A percentile compares a stretch with the other conserved stretches of the same genome.
Evolutionary conservation across 2,888 invertebrate species (phyloP).

Genomic region (Linyphia triangularis): DNA sequence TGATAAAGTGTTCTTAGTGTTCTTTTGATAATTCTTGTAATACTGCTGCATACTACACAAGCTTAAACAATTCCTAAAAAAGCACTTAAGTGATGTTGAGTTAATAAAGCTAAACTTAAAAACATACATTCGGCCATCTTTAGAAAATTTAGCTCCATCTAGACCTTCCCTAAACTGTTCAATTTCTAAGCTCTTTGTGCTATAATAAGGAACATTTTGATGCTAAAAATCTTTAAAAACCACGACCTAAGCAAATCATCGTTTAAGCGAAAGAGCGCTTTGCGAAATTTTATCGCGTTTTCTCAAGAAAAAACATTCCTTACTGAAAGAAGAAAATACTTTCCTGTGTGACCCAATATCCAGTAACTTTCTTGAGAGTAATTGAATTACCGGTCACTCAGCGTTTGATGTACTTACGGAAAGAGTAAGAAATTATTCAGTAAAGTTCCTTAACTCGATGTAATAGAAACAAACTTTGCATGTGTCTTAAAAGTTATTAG

Average conservation of each 20-base stretch:
- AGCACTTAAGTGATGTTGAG: too few species aligned
- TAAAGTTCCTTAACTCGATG: slow-evolving; percentile 7
- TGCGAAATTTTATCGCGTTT: not conserved
- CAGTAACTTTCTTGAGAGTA: slow-evolving; percentile 1
- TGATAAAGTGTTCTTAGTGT: too few species aligned
- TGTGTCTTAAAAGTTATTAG: not conserved
- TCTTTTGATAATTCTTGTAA: too few species aligned
- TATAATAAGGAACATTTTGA: not conserved
- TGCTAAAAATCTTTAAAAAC: not conserved
- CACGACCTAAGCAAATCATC: not conserved
- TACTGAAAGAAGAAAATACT: not conserved
- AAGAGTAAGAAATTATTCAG: slow-evolving; percentile 3
- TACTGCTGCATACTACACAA: too few species aligned
- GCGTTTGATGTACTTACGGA: slow-evolving; percentile 2
- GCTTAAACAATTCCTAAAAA: too few species aligned
- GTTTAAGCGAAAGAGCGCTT: not conserved
- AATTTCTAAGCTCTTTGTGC: not conserved
- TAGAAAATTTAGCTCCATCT: too few species aligned
- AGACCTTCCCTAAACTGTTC: not conserved
- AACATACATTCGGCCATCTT: too few species aligned
- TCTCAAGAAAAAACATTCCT: not conserved
- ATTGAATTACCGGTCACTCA: slow-evolving; percentile 17
- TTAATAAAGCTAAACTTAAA: too few species aligned
- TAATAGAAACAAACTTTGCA: slow-evolving; percentile 21
- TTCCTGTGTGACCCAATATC: not conserved